Conservation (phyloP, 1,140 invertebrate species). For the Bombus affinis region DNA sequence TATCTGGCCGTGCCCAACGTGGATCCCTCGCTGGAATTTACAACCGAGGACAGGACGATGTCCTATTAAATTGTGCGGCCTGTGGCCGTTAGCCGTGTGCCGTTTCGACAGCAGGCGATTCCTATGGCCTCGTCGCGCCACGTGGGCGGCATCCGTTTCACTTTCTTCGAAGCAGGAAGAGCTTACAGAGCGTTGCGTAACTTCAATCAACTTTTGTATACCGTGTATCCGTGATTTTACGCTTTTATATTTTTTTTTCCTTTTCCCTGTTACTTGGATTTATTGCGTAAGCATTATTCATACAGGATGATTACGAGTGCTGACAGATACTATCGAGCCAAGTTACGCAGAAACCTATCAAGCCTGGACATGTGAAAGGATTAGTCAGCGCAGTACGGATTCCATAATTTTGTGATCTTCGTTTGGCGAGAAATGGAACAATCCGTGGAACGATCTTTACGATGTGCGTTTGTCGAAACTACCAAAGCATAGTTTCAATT, state of each 20-base stretch:
- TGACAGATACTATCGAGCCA: too few relatives aligned
- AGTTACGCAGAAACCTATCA: too few relatives aligned
- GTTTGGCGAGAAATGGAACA: too few relatives aligned
- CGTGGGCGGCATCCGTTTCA: constrained; percentile 64
- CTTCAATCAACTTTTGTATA: constrained; percentile 25
- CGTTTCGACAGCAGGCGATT: constrained; percentile 2
- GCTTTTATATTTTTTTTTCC: background rate
- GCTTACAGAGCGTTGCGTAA: constrained; percentile 23
- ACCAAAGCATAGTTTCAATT: too few relatives aligned
- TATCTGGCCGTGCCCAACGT: constrained; percentile 52
- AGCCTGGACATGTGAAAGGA: too few relatives aligned
- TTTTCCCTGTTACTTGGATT: background rate
- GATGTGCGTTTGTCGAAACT: too few relatives aligned
- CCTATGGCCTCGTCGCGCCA: constrained; percentile 4
- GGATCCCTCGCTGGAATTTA: constrained; percentile 59
- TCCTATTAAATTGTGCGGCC: constrained; percentile 61
- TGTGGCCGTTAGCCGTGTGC: too few relatives aligned
- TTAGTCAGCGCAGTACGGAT: too few relatives aligned
- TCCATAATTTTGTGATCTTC: too few relatives aligned
- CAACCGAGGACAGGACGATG: constrained; percentile 42
- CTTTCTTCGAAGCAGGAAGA: constrained; percentile 60
- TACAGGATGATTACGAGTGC: too few relatives aligned
- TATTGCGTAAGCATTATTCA: too few relatives aligned
- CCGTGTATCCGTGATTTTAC: constrained; percentile 22
- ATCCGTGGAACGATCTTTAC: too few relatives aligned